These are phyloP conservation scores for Numenius phaeopus DNA, from an alignment of 2,797 vertebrate species.

Conservation along the genomic window DNA sequence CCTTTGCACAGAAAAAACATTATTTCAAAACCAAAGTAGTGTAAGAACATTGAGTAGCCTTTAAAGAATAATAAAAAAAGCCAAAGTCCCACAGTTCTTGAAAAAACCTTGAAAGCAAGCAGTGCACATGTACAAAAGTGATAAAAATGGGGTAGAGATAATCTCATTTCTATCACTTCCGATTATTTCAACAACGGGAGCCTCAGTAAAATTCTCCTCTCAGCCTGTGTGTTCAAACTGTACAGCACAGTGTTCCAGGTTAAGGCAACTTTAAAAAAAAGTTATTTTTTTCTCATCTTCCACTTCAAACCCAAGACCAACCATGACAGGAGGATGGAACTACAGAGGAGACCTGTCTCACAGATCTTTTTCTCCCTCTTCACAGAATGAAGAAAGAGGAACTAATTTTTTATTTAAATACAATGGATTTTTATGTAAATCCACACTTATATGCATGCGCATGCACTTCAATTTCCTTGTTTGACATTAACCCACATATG, in stretches of 20 bases:
- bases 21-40: not conserved
- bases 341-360: not conserved
- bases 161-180: not conserved
- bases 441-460: not conserved
- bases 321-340: not conserved
- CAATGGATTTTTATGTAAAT: not conserved
- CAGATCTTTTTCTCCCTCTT: not conserved
- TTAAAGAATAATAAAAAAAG: not conserved
- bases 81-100: not conserved
- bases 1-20: not conserved
- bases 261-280: not conserved
- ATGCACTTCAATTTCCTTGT: not conserved
- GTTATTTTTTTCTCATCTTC: not conserved
- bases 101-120: not conserved
- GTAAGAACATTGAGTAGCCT: not conserved
- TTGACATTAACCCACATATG: not conserved
- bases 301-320: not conserved
- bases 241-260: not conserved
- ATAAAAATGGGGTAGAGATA: not conserved
- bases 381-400: not conserved
- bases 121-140: not conserved
- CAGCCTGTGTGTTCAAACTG: not conserved
- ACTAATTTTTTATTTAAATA: not conserved
- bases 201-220: not conserved
- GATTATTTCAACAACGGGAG: not conserved